Conservation (phyloP, 2,113 vertebrate species). For the Malurus cyaneus region DNA sequence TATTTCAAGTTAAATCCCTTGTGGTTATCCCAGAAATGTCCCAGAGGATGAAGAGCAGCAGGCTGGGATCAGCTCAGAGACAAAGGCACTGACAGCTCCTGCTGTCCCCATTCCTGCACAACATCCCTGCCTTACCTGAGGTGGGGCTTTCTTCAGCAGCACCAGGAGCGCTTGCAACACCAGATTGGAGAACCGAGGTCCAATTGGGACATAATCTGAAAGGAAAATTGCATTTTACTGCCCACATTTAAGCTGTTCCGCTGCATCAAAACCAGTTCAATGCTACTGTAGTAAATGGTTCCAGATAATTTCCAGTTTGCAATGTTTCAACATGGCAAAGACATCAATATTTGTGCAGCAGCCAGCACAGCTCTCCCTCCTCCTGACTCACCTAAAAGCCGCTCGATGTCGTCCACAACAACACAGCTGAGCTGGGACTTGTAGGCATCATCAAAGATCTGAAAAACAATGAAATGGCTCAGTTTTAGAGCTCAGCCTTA, state of each 20-base stretch:
- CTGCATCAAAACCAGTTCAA: neutral
- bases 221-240: slow-evolving; percentile 12
- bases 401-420: slow-evolving; percentile 94
- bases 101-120: neutral
- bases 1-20: neutral
- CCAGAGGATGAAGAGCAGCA: neutral
- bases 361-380: neutral
- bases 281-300: neutral
- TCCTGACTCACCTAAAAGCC: slow-evolving; percentile 85
- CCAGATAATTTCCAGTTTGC: neutral
- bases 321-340: accelerated
- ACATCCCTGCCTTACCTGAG: slow-evolving; percentile 79
- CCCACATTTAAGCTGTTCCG: neutral
- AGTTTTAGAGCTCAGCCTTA: neutral
- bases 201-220: slow-evolving; percentile 95
- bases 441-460: slow-evolving; percentile 98
- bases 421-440: slow-evolving; percentile 98
- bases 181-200: slow-evolving; percentile 95
- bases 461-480: neutral
- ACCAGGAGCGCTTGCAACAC: slow-evolving; percentile 94
- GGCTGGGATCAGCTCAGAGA: neutral
- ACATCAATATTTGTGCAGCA: neutral
- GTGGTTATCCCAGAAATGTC: neutral
- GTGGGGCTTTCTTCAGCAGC: slow-evolving; percentile 93
- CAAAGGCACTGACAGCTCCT: neutral